phyloP scores from a whole-genome alignment of 53 echinoderm and acorn worm species.

The Patiria pectinifera region DNA sequence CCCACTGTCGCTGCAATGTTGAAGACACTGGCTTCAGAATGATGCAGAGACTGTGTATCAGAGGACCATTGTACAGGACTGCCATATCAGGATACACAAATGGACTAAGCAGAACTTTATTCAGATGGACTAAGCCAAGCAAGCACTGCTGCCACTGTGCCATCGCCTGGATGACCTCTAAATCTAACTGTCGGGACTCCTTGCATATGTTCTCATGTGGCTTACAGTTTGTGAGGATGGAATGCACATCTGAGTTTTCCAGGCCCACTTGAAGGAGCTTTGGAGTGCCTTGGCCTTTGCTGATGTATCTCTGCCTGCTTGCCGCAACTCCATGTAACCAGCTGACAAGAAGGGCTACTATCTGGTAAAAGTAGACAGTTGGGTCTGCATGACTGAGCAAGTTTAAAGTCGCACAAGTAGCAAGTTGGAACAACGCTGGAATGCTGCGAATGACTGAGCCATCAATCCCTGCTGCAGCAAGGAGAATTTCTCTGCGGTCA shows the following conservation, averaged over 20 bases:
- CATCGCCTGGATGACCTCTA: conserved; percentile 72
- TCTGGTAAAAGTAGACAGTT: conserved; percentile 38
- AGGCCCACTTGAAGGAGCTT: conserved; percentile 24
- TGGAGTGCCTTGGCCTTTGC: conserved; percentile 11
- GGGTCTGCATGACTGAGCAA: conserved; percentile 34
- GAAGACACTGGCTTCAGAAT: conserved; percentile 37
- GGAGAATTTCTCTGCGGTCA: conserved; percentile 46
- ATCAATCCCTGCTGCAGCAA: conserved; percentile 7
- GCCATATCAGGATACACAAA: conserved; percentile 68
- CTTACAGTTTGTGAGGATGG: no score
- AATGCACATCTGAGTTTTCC: conserved; percentile 1
- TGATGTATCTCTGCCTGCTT: conserved; percentile 18
- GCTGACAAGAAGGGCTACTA: conserved; percentile 64
- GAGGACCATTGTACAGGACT: conserved; percentile 78
- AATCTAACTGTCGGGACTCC: conserved; percentile 44
- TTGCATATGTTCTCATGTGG: conserved; percentile 25
- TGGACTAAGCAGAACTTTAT: conserved; percentile 68
- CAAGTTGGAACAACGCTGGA: conserved; percentile 26
- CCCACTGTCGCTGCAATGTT: no score
- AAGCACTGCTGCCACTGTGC: conserved; percentile 53
- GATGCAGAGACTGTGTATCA: conserved; percentile 73
- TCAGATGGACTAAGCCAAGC: conserved; percentile 32
- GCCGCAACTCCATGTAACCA: conserved; percentile 69
- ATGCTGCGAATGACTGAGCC: conserved; percentile 13
- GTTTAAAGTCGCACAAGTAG: conserved; percentile 15